Conservation (phyloP, 2,888 invertebrate genomes). For the Hydraecia micacea region DNA sequence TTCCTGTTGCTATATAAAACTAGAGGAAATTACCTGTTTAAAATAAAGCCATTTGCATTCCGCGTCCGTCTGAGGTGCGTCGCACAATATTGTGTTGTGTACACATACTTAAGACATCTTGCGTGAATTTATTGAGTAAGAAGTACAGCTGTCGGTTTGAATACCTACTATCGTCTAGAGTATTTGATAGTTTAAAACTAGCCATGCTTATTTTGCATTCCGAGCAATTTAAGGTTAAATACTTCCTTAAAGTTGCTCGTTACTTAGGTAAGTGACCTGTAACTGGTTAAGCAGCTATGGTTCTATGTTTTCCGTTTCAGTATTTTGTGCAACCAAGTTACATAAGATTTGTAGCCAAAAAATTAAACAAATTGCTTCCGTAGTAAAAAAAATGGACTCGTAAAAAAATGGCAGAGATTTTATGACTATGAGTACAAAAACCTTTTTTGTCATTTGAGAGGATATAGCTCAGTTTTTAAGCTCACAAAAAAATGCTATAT, state of each 20-base stretch:
- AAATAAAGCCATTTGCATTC: constrained; percentile 77
- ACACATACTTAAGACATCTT: constrained; percentile 69
- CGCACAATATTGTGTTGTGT: constrained; percentile 62
- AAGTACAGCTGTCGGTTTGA: constrained; percentile 41
- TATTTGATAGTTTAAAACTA: not conserved
- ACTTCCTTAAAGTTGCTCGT: constrained; percentile 23
- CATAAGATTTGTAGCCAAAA: constrained; percentile 25
- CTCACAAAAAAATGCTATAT: constrained; percentile 9
- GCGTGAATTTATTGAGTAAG: constrained; percentile 70
- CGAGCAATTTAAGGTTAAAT: constrained; percentile 19
- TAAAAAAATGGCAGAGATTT: not conserved
- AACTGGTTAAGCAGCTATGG: constrained; percentile 33
- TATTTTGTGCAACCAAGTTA: constrained; percentile 28
- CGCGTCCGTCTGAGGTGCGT: constrained; percentile 59
- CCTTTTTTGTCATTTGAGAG: constrained; percentile 3
- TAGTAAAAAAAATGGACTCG: not conserved
- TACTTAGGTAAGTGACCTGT: constrained; percentile 31
- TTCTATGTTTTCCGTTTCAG: constrained; percentile 35
- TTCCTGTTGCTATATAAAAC: constrained; percentile 64
- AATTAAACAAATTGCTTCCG: constrained; percentile 8
- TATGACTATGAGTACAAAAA: not conserved
- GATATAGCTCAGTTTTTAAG: constrained; percentile 9
- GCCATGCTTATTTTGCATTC: constrained; percentile 6
- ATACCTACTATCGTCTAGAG: constrained; percentile 16
- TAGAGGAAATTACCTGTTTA: constrained; percentile 71